These are phyloP conservation scores for Amniataba percoides DNA, from an alignment of 2,797 vertebrate species.

Conservation along the genomic window DNA sequence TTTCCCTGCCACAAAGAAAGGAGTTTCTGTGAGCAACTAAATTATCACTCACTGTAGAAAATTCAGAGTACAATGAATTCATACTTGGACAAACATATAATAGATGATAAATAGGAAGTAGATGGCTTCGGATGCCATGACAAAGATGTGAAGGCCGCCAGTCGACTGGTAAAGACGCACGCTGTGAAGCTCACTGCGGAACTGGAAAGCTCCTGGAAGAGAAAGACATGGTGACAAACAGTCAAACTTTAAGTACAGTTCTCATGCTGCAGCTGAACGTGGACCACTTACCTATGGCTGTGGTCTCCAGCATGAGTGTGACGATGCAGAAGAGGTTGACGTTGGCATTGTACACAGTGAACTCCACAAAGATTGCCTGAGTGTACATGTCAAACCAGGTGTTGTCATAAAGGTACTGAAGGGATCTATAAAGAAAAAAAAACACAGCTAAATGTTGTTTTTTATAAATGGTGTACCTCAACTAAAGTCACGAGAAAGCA, in stretches of 20 bases:
- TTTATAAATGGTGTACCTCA: neutral
- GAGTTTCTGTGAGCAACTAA: neutral
- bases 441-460: neutral
- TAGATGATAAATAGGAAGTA: constrained; percentile 95
- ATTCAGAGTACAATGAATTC: neutral
- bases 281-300: constrained; percentile 87
- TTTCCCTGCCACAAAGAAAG: constrained; percentile 86
- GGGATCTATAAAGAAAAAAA: constrained; percentile 80
- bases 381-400: constrained; percentile 93
- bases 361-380: constrained; percentile 93
- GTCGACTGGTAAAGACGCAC: constrained; percentile 93
- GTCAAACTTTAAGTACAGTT: neutral
- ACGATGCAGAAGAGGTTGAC: constrained; percentile 96
- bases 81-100: constrained; percentile 94
- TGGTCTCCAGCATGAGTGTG: constrained; percentile 92
- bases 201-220: constrained; percentile 90
- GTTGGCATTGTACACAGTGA: constrained; percentile 96
- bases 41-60: neutral
- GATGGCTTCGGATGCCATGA: constrained; percentile 91
- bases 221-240: constrained; percentile 20
- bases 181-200: constrained; percentile 87
- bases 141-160: constrained; percentile 90
- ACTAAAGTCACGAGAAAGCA: neutral
- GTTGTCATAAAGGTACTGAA: constrained; percentile 91
- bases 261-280: neutral